Base-by-base conservation (phyloP, 2,888 invertebrate genomes). In the Altica lythri region DNA sequence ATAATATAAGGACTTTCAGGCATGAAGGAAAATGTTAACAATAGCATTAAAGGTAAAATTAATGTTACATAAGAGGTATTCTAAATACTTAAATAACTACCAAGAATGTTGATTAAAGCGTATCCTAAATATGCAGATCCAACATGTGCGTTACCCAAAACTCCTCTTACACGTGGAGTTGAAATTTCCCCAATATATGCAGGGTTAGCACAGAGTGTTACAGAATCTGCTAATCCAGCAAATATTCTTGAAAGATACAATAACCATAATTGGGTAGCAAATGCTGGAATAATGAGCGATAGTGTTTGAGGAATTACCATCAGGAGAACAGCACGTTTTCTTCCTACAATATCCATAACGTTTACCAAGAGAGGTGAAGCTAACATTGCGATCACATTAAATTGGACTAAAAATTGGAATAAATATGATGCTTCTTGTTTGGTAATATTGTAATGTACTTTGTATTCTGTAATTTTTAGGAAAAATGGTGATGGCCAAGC, bases 41-140 rank as follows among this genome's bases (percentile, higher is more conserved):
- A 72, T 66, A 84, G 82, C 27, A 81, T 63, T 32, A 83, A 72
- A 6, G 85, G 82, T 49, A 84, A 75, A 57, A 80, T 69, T 63
- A 82, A 75, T 68, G 83, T 83, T 70, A 83, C 78, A 47, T 75
- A 75, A 50, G 81, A 82, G 59, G 83, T 74, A 16, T 72, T 74
- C 57, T 70, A 68, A 73, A 83, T 79, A 55, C 77, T 72, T 14
- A 80, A 80, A 68, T 78, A 81, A 4, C 81, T 80, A 2, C 83
- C 84, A 60, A 83, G 78, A 69, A 80, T 77, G 74, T 81, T 72
- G n/a, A 68, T 63, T 6, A 64, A n/a, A 18, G 68, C 63, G 19
- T 68, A 60, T 18, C 71, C 71, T 8, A 68, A 45, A 43, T 68
- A 67, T 4, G 60, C 57, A 8, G 37, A 46, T 22, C 66, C 60